Conservation (phyloP, 2,888 invertebrate genomes). For the Andrena trimmerana region DNA sequence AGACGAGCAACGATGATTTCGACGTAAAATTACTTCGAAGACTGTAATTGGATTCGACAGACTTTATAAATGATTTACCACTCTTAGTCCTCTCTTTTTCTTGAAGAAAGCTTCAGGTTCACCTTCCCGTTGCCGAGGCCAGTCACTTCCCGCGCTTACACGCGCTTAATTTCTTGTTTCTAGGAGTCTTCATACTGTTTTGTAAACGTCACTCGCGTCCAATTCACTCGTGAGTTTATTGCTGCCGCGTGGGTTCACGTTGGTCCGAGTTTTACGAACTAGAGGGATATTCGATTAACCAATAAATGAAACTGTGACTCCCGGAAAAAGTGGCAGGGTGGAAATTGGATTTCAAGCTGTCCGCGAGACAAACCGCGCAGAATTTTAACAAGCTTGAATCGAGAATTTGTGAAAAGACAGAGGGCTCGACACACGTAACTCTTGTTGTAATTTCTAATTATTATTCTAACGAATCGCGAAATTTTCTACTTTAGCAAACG, state of each 20-base stretch:
- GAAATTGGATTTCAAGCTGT: not conserved
- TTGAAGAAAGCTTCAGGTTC: not conserved
- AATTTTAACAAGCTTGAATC: not conserved
- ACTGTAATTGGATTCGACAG: conserved; percentile 34
- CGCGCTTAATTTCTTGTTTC: conserved; percentile 25
- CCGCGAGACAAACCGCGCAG: not conserved
- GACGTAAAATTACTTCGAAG: conserved; percentile 14
- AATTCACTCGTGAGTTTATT: not conserved
- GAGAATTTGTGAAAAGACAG: not conserved
- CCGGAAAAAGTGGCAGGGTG: not conserved
- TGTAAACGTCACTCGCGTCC: conserved; percentile 5
- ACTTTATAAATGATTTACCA: conserved; percentile 54
- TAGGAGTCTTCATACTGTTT: not conserved
- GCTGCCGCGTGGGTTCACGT: not conserved
- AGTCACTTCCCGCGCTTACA: not conserved
- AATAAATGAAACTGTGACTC: not conserved
- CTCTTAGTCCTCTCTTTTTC: conserved; percentile 10
- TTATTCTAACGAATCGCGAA: not conserved
- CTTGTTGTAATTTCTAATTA: not conserved
- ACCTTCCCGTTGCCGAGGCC: not conserved
- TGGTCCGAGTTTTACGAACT: not conserved
- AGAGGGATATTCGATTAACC: not conserved
- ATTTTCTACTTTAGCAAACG: not conserved
- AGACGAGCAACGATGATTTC: not conserved
- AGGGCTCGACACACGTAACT: not conserved